Conservation (phyloP, 2,797 vertebrate species). For the Lagodon rhomboides region DNA sequence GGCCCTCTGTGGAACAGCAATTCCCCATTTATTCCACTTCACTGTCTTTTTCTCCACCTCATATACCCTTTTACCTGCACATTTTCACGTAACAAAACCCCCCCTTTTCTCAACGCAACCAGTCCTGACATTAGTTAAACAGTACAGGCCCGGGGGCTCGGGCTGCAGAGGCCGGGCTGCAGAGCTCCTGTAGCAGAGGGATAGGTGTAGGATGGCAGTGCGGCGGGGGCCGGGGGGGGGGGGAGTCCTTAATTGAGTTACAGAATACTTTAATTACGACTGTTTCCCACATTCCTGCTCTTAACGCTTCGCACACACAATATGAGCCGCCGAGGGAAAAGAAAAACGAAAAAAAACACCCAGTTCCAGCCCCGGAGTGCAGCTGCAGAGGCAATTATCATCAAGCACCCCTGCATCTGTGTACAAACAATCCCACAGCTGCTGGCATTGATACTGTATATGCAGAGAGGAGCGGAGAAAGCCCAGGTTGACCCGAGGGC, state of each 20-base stretch:
- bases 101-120: constrained; percentile 37
- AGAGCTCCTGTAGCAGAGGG: constrained; percentile 20
- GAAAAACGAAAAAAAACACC: constrained; percentile 34
- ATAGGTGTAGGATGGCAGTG: constrained; percentile 58
- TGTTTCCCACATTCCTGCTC: constrained; percentile 83
- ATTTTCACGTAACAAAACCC: constrained; percentile 54
- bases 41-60: constrained; percentile 63
- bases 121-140: constrained; percentile 45
- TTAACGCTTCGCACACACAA: constrained; percentile 73
- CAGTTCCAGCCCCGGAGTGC: constrained; percentile 73
- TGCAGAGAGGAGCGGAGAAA: constrained; percentile 62
- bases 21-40: constrained; percentile 80
- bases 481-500: constrained; percentile 72
- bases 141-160: constrained; percentile 10
- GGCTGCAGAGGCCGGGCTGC: constrained; percentile 8
- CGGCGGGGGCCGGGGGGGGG: constrained; percentile 28
- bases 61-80: constrained; percentile 55
- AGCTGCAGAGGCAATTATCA: constrained; percentile 86
- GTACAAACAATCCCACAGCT: constrained; percentile 88
- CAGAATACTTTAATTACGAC: constrained; percentile 86
- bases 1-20: constrained; percentile 64
- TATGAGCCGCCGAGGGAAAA: constrained; percentile 53
- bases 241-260: constrained; percentile 81
- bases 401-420: constrained; percentile 85
- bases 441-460: constrained; percentile 81